phyloP scores from a whole-genome alignment of 2,797 vertebrate species.

The Rhadinocentrus ornatus region DNA sequence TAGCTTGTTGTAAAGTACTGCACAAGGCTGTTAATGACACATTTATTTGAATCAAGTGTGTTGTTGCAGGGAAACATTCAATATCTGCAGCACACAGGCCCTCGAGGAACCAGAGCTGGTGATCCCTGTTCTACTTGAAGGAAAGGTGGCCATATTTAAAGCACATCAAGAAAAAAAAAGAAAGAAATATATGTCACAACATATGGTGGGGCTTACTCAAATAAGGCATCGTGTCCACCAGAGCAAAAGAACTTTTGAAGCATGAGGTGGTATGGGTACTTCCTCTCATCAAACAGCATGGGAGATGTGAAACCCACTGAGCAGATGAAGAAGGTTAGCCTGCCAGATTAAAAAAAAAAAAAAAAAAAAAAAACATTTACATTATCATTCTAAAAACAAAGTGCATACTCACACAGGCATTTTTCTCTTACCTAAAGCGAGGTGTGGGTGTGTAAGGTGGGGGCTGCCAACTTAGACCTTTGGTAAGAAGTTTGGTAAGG shows the following conservation, averaged over 20 bases:
- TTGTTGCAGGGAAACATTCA: no score
- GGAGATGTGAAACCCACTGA: constrained; percentile 97
- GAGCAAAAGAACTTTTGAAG: constrained; percentile 97
- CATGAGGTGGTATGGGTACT: constrained; percentile 98
- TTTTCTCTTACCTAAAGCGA: constrained; percentile 86
- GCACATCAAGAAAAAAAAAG: background rate
- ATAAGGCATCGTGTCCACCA: constrained; percentile 95
- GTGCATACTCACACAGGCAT: background rate
- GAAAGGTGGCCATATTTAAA: background rate
- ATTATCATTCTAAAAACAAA: background rate
- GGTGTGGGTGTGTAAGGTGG: constrained; percentile 95
- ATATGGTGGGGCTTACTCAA: constrained; percentile 86
- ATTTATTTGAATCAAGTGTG: no score
- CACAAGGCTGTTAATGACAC: no score
- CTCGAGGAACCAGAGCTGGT: no score
- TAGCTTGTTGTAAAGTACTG: no score
- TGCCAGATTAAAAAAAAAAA: constrained; percentile 53
- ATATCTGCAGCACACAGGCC: no score
- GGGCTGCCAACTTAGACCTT: constrained; percentile 95
- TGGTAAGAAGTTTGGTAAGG: constrained; percentile 94
- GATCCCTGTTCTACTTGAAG: no score
- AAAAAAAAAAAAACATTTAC: background rate
- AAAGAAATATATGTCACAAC: background rate
- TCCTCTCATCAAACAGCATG: constrained; percentile 96
- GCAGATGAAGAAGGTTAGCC: constrained; percentile 97